A percentile compares a stretch with the other conserved stretches of the same genome.
phyloP scores from a whole-genome alignment of 1,140 invertebrate genomes.

The Metaphire vulgaris region DNA sequence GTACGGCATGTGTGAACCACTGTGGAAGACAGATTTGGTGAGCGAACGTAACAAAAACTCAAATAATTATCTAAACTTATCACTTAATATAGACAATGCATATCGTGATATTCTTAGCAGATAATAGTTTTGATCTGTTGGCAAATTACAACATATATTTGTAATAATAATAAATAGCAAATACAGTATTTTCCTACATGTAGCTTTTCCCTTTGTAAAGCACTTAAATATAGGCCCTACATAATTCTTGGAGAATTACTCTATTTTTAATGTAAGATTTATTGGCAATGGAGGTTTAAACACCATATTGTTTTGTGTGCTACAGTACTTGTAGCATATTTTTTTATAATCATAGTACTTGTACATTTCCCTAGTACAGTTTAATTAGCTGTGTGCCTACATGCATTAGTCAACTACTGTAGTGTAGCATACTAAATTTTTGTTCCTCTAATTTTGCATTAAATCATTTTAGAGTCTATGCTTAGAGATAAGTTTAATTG shows the following conservation, averaged over 20 bases:
- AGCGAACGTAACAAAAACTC: too few species aligned
- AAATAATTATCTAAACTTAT: too few species aligned
- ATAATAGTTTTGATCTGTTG: not conserved
- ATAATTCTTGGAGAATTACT: too few species aligned
- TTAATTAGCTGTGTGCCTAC: not conserved
- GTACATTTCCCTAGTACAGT: too few species aligned
- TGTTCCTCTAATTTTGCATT: not conserved
- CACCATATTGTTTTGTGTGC: too few species aligned
- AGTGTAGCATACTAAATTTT: constrained; percentile 3
- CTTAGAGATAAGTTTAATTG: not conserved
- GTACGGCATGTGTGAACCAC: constrained; percentile 91
- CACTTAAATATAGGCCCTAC: too few species aligned
- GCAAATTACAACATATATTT: too few species aligned
- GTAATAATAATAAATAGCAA: not conserved
- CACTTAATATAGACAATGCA: not conserved
- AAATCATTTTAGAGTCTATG: not conserved
- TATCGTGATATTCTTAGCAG: not conserved
- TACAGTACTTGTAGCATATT: too few species aligned
- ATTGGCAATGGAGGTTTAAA: too few species aligned
- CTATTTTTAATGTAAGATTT: too few species aligned
- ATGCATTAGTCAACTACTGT: not conserved
- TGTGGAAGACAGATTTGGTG: not conserved
- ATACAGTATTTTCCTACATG: not conserved
- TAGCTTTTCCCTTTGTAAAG: too few species aligned
- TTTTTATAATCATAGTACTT: too few species aligned